Evolutionary conservation across 2,888 invertebrate genomes (phyloP).

Genomic region (Cartodere bifasciata): DNA sequence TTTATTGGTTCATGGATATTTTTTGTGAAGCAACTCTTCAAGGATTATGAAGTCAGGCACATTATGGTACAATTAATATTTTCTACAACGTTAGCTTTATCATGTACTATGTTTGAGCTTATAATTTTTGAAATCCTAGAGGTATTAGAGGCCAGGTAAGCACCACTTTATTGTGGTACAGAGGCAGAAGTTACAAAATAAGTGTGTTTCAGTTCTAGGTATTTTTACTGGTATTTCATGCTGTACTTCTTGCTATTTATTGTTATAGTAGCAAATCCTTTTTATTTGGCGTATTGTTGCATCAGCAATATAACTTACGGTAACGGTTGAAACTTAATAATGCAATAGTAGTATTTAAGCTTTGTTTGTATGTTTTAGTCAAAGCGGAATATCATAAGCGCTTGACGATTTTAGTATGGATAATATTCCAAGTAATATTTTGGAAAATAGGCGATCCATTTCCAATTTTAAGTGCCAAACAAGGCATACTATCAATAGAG

Average conservation of each 20-base stretch:
- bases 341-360: neutral
- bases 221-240: conserved; percentile 90
- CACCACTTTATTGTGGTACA: conserved; percentile 16
- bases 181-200: conserved; percentile 1
- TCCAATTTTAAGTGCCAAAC: conserved; percentile 90
- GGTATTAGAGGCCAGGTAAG: conserved; percentile 78
- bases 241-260: conserved; percentile 83
- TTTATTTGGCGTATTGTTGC: conserved; percentile 91
- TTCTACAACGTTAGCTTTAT: conserved; percentile 88
- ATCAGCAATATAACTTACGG: conserved; percentile 80
- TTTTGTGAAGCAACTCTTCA: conserved; percentile 92
- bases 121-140: conserved; percentile 99
- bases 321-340: conserved; percentile 34
- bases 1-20: conserved; percentile 97
- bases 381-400: conserved; percentile 63
- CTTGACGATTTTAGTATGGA: conserved; percentile 74
- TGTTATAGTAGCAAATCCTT: conserved; percentile 91
- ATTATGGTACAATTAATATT: conserved; percentile 90
- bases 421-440: conserved; percentile 86
- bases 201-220: conserved; percentile 60
- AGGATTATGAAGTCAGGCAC: conserved; percentile 96
- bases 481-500: conserved; percentile 82
- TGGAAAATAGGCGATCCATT: conserved; percentile 99
- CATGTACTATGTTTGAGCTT: conserved; percentile 97
- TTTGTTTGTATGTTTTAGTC: conserved; percentile 38